phyloP scores from a whole-genome alignment of 2,888 invertebrate genomes.

The Drosophila tripunctata region DNA sequence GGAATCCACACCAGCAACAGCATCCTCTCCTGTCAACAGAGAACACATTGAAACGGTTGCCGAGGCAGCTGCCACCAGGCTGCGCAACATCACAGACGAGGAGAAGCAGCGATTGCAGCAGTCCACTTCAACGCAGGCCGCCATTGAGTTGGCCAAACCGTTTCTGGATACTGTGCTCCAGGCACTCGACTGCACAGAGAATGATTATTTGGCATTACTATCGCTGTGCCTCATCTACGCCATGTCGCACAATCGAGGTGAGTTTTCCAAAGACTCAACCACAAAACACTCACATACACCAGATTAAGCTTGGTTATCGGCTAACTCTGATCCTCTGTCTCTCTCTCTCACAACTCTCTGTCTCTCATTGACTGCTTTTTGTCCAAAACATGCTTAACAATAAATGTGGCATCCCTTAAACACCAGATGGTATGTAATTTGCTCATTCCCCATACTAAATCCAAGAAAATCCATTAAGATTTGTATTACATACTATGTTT shows the following conservation, averaged over 20 bases:
- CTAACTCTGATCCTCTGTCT: conserved; percentile 29
- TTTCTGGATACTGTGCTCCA: conserved; percentile 95
- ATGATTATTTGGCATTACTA: conserved; percentile 97
- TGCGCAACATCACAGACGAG: conserved; percentile 94
- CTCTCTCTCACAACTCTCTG: conserved; percentile 27
- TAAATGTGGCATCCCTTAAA: conserved; percentile 53
- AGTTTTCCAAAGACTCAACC: conserved; percentile 57
- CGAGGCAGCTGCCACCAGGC: conserved; percentile 79
- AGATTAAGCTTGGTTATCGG: conserved; percentile 9
- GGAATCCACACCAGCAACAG: conserved; percentile 58
- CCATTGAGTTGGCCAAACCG: conserved; percentile 83
- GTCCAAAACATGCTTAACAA: conserved; percentile 36
- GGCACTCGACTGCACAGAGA: conserved; percentile 94
- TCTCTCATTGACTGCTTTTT: conserved; percentile 59
- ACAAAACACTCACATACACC: too few relatives aligned
- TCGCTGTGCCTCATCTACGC: conserved; percentile 96
- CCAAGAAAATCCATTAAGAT: conserved; percentile 8
- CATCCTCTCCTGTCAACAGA: conserved; percentile 42
- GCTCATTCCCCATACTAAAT: conserved; percentile 50
- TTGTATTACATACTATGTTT: neutral
- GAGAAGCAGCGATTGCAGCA: conserved; percentile 90
- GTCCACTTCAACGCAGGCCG: conserved; percentile 56
- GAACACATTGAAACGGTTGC: conserved; percentile 32
- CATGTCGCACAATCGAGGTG: conserved; percentile 96
- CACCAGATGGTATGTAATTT: conserved; percentile 80